Conservation (phyloP, 1,140 invertebrate genomes). For the Microplitis demolitor region DNA sequence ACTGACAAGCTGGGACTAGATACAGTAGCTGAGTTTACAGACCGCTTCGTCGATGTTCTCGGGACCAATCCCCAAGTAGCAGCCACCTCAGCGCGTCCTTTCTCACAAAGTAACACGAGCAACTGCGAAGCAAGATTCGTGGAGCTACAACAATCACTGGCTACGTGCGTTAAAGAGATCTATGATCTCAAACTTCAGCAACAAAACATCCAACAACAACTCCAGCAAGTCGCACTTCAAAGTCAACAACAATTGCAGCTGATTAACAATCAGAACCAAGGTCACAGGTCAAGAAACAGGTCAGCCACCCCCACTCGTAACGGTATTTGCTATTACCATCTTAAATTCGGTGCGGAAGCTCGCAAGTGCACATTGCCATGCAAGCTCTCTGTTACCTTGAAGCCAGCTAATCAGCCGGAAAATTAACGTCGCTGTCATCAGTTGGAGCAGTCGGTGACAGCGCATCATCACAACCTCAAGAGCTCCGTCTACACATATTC, state of each 20-base stretch:
- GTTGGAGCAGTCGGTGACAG: neutral
- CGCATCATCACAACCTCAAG: neutral
- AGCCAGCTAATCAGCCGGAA: neutral
- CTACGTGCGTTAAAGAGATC: neutral
- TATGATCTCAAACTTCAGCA: neutral
- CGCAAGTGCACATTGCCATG: too few relatives aligned
- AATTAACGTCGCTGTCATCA: constrained; percentile 5
- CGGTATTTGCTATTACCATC: too few relatives aligned
- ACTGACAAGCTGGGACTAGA: neutral
- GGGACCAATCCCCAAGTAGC: too few relatives aligned
- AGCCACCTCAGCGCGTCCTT: neutral
- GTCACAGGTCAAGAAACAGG: too few relatives aligned
- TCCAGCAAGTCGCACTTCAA: neutral
- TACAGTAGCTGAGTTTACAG: constrained; percentile 6
- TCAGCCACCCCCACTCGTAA: too few relatives aligned
- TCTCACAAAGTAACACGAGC: too few relatives aligned
- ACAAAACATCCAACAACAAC: neutral
- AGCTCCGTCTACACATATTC: neutral
- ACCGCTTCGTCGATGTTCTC: neutral
- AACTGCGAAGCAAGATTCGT: too few relatives aligned
- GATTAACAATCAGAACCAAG: too few relatives aligned
- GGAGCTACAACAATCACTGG: neutral
- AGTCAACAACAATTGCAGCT: neutral
- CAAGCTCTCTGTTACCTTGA: too few relatives aligned
- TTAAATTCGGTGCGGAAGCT: too few relatives aligned